Evolutionary conservation across 2,888 invertebrate species (phyloP), one percentile per base, ranked within the genome.

Genomic region (Caenorhabditis sp.): DNA sequence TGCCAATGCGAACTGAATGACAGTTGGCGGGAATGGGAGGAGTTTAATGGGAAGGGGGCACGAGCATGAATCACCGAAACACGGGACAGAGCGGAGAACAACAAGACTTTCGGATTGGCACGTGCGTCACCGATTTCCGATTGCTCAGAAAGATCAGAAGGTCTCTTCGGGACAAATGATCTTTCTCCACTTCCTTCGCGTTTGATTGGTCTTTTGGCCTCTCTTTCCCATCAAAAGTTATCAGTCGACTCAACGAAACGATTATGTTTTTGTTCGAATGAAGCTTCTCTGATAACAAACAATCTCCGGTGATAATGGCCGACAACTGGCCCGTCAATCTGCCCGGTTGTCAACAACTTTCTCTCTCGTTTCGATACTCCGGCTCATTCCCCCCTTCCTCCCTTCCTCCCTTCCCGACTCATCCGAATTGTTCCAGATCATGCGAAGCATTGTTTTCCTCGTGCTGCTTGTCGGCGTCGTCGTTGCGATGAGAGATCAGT

Each of bases 401-500:
- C 17, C 9, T 26, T 39, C 24, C 53, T 53, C 41, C n/a, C n/a
- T n/a, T n/a, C n/a, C n/a, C n/a, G n/a, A n/a, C n/a, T n/a, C 39
- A 39, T 24, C 13, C 27, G 17, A 15, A 11, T 27, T 24, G 2
- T 43, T 43, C 43, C 43, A 52, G 52, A 52, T n/a, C 11, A 61
- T 66, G 66, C 52, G 27, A 41, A 15, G 37, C 6, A 24, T 56
- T 26, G n/a, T 27, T 3, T 24, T 61, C 22, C 61, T 71, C 15
- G 8, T 71, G 7, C 30, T 56, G 17, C 68, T 75, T 0, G 37
- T 68, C 24, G 74, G 32, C 30, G 39, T 73, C 17, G 56, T 70
- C 27, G 55, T 70, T 20, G 77, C 83, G n/a, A 77, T 84, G 81
- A 59, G 83, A 46, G 83, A 84, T 74, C 84, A 84, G 55, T 82